Evolutionary conservation across 2,113 vertebrate genomes (phyloP).

Genomic region (Rhabdornis inornatus): DNA sequence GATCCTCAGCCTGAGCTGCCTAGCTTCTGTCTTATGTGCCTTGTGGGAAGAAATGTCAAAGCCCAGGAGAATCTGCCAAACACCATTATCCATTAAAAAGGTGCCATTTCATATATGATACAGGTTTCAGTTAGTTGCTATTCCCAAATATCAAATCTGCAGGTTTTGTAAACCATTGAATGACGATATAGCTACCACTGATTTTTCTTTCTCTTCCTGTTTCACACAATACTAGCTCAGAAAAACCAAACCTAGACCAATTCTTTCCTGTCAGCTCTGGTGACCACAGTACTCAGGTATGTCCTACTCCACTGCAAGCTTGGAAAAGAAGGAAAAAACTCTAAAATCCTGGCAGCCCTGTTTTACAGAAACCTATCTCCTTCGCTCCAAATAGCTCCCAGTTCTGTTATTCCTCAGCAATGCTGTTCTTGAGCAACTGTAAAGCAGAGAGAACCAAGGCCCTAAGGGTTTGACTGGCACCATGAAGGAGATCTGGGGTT

Average conservation of each 20-base stretch:
- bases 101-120: not conserved
- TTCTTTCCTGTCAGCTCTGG: not conserved
- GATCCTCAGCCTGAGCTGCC: rapidly evolving
- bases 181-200: rapidly evolving
- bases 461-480: not conserved
- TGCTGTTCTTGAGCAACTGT: not conserved
- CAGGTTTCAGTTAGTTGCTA: not conserved
- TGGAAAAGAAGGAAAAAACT: not conserved
- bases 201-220: not conserved
- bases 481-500: not conserved
- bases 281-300: not conserved
- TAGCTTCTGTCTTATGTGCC: not conserved
- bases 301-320: not conserved
- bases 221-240: not conserved
- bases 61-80: not conserved
- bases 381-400: not conserved
- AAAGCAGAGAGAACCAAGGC: not conserved
- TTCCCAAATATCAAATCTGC: not conserved
- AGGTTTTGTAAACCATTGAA: not conserved
- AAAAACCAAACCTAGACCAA: not conserved
- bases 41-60: not conserved
- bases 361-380: not conserved
- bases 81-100: not conserved
- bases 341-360: not conserved
- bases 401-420: not conserved